These are phyloP conservation scores for Rostratula benghalensis DNA, from an alignment of 2,113 vertebrate species.

Conservation along the genomic window DNA sequence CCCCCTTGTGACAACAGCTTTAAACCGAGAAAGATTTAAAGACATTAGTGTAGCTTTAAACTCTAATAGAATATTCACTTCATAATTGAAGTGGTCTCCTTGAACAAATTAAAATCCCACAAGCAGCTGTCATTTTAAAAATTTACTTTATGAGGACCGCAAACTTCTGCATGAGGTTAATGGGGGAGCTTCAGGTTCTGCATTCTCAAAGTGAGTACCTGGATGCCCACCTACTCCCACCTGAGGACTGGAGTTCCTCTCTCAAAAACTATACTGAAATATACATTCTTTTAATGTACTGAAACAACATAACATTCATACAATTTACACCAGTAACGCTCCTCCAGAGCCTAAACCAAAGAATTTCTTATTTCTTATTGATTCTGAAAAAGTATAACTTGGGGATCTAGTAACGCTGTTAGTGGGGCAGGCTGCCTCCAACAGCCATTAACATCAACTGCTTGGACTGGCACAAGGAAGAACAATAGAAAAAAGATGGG, in stretches of 20 bases:
- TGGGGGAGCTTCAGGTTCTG: neutral
- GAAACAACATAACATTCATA: neutral
- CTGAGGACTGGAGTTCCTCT: neutral
- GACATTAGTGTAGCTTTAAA: constrained; percentile 27
- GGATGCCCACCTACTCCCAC: neutral
- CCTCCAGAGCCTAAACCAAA: neutral
- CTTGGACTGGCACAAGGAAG: neutral
- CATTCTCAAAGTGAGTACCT: neutral
- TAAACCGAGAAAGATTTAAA: constrained; percentile 14
- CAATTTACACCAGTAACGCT: neutral
- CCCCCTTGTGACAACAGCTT: neutral
- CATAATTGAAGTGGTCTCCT: constrained; percentile 21
- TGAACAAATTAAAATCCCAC: constrained; percentile 41
- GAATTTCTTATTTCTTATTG: neutral
- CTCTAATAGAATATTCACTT: constrained; percentile 43
- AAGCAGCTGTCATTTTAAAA: constrained; percentile 48
- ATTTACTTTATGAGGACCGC: constrained; percentile 22
- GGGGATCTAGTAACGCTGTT: neutral
- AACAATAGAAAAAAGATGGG: neutral
- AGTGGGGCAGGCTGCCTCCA: neutral
- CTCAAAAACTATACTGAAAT: neutral
- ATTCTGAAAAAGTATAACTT: neutral
- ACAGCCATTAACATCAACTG: neutral
- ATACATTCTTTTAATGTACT: neutral
- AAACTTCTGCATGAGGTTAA: neutral